These are phyloP conservation scores for Eupeodes luniger DNA, from an alignment of 2,888 invertebrate genomes.

Conservation along the genomic window DNA sequence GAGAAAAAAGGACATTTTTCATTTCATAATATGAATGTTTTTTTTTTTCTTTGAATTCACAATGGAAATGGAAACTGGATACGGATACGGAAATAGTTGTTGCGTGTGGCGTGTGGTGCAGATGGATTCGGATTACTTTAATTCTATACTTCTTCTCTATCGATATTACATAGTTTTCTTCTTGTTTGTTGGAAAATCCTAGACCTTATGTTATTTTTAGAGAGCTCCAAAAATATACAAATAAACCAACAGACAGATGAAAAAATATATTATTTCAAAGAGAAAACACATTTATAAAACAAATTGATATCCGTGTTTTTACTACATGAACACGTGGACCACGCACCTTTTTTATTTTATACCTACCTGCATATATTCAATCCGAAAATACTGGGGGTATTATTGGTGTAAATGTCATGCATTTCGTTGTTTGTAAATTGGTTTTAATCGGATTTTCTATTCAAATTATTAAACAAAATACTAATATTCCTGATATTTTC, in stretches of 20 bases:
- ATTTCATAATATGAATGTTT: conserved; percentile 25
- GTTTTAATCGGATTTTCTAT: too few relatives aligned
- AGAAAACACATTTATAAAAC: conserved; percentile 31
- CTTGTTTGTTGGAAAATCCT: not conserved
- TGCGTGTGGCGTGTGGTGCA: conserved; percentile 14
- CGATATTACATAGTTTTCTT: not conserved
- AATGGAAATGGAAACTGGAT: conserved; percentile 24
- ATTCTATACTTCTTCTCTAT: too few relatives aligned
- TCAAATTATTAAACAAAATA: too few relatives aligned
- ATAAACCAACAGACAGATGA: conserved; percentile 12
- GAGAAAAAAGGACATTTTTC: conserved; percentile 43
- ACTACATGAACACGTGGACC: conserved; percentile 50
- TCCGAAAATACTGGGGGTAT: not conserved
- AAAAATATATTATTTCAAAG: conserved; percentile 14
- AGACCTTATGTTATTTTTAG: conserved; percentile 16
- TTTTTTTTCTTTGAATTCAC: not conserved
- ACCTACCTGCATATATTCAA: too few relatives aligned
- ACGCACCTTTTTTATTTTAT: conserved; percentile 44
- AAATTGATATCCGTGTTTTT: conserved; percentile 70
- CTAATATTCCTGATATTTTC: too few relatives aligned
- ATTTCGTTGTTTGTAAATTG: too few relatives aligned
- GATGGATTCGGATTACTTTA: conserved; percentile 26
- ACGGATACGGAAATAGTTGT: conserved; percentile 44
- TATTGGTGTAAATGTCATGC: too few relatives aligned
- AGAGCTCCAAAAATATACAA: not conserved